A percentile compares a stretch with the other conserved stretches of the same genome.
phyloP scores from a whole-genome alignment of 2,888 invertebrate species.

The Anagyrus pseudococci region DNA sequence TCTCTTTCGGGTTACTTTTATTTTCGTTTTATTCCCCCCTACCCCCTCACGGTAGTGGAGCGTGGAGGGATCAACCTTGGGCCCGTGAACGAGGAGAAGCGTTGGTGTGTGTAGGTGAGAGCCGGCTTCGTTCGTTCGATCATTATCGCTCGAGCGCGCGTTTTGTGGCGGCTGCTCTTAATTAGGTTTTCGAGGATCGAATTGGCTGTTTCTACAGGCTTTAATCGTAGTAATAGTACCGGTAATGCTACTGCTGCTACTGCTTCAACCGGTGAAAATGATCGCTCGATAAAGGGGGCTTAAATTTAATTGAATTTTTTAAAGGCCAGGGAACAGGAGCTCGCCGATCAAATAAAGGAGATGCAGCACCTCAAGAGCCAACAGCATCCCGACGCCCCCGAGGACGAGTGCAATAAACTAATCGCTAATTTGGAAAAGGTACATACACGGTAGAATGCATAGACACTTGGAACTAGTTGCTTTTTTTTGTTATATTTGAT shows the following conservation, averaged over 20 bases:
- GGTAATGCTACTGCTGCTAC: neutral
- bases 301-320: conserved; percentile 26
- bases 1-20: neutral
- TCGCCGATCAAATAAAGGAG: conserved; percentile 63
- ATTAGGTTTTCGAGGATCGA: neutral
- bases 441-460: conserved; percentile 15
- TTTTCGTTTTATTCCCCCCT: neutral
- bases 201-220: neutral
- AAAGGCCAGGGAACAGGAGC: conserved; percentile 70
- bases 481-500: too few species aligned
- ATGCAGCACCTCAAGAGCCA: conserved; percentile 62
- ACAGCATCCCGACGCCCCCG: conserved; percentile 48
- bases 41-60: neutral
- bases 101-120: too few species aligned
- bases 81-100: too few species aligned
- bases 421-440: conserved; percentile 61
- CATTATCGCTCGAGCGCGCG: too few species aligned
- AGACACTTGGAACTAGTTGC: too few species aligned
- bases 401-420: conserved; percentile 54
- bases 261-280: neutral
- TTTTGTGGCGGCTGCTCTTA: neutral
- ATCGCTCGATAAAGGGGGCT: neutral
- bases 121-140: too few species aligned
- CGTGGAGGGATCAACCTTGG: neutral
- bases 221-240: neutral